Evolutionary conservation across 92 coral and sea anemone species (phyloP).

Genomic region (Siderastrea siderea): DNA sequence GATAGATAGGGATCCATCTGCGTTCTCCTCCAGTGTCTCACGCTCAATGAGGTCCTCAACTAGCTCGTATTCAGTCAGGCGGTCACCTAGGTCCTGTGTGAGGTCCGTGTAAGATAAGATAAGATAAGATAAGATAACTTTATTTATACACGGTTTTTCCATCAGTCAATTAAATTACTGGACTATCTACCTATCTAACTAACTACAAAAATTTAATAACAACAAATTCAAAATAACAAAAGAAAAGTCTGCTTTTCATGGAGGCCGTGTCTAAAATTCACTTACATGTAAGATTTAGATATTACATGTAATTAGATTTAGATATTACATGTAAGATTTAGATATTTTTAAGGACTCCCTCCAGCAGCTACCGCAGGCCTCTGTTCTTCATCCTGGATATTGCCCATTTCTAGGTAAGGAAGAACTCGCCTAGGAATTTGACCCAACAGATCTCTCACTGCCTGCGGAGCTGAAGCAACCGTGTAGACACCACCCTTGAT

Average conservation of each 20-base stretch:
- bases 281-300: too few relatives aligned
- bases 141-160: too few relatives aligned
- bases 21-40: slow-evolving; percentile 15
- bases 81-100: slow-evolving; percentile 58
- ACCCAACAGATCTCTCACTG: neutral
- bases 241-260: too few relatives aligned
- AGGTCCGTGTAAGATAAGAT: slow-evolving; percentile 43
- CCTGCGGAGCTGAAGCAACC: neutral
- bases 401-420: neutral
- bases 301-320: too few relatives aligned
- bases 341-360: too few relatives aligned
- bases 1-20: slow-evolving; percentile 34
- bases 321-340: too few relatives aligned
- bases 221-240: too few relatives aligned
- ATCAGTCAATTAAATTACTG: too few relatives aligned
- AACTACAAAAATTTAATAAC: too few relatives aligned
- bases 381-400: neutral
- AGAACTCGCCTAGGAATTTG: neutral
- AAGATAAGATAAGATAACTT: too few relatives aligned
- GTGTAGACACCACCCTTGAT: slow-evolving; percentile 17
- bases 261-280: too few relatives aligned
- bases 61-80: slow-evolving; percentile 57
- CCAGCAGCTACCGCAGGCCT: neutral
- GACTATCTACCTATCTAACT: too few relatives aligned
- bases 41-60: slow-evolving; percentile 53